Evolutionary conservation across 2,113 vertebrate species (phyloP).

Genomic region (Collichthys lucidus): DNA sequence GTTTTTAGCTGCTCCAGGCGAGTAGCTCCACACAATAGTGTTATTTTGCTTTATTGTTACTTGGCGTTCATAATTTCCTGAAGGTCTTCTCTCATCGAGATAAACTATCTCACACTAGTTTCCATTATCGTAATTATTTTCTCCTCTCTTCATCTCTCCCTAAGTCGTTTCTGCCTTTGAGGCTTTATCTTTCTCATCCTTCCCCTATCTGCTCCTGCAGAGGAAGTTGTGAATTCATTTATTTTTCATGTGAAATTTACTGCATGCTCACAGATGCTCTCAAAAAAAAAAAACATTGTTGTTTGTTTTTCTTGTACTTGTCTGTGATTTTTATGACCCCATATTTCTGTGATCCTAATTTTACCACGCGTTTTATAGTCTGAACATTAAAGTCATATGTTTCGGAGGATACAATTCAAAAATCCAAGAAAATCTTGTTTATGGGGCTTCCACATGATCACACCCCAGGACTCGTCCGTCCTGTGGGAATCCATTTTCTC

Average conservation of each 20-base stretch:
- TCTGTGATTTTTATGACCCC: constrained; percentile 42
- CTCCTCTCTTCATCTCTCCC: constrained; percentile 26
- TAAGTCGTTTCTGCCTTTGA: constrained; percentile 32
- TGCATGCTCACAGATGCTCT: constrained; percentile 42
- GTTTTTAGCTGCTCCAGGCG: constrained; percentile 33
- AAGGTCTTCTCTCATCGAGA: constrained; percentile 38
- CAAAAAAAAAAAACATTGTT: constrained; percentile 22
- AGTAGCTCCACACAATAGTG: constrained; percentile 22
- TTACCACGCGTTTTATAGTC: constrained; percentile 19
- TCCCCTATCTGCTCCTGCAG: constrained; percentile 35
- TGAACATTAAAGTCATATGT: constrained; percentile 22
- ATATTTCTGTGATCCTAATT: constrained; percentile 43
- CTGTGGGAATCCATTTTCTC: constrained; percentile 47
- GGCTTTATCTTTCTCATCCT: constrained; percentile 31
- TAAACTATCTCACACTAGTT: constrained; percentile 50
- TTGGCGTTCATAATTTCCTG: constrained; percentile 37
- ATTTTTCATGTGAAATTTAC: constrained; percentile 61
- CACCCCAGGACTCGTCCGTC: neutral
- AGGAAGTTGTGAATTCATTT: constrained; percentile 57
- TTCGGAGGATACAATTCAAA: neutral
- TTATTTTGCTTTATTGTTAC: constrained; percentile 37
- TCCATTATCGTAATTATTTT: constrained; percentile 49
- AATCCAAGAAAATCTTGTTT: constrained; percentile 7
- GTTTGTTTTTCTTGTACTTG: constrained; percentile 41
- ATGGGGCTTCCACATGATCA: neutral